A percentile compares a stretch with the other conserved stretches of the same genome.
These are phyloP conservation scores for Argentina silus DNA, from an alignment of 2,797 vertebrate genomes.

Conservation along the genomic window DNA sequence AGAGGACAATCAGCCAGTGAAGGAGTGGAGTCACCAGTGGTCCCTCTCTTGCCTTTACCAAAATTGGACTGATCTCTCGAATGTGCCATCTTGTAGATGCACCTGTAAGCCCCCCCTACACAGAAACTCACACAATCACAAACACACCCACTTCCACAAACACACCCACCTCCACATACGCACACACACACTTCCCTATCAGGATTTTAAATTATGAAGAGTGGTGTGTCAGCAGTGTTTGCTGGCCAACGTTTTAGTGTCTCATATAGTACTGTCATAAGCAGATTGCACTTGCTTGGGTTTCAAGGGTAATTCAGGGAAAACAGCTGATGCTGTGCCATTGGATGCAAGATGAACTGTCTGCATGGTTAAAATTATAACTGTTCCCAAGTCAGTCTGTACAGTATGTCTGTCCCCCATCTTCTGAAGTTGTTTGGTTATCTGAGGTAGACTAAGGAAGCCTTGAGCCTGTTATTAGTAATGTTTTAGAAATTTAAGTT, in stretches of 20 bases:
- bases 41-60: slow-evolving; percentile 39
- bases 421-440: slow-evolving; percentile 20
- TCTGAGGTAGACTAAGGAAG: slow-evolving; percentile 34
- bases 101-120: slow-evolving; percentile 1
- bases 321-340: slow-evolving; percentile 38
- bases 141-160: slow-evolving; percentile 8
- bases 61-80: slow-evolving; percentile 49
- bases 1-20: slow-evolving; percentile 47
- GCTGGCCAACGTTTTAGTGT: slow-evolving; percentile 3
- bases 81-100: slow-evolving; percentile 54
- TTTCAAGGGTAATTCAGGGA: slow-evolving; percentile 66
- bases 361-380: not conserved
- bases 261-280: slow-evolving; percentile 29
- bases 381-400: slow-evolving; percentile 5
- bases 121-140: slow-evolving; percentile 28
- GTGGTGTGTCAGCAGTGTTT: not conserved
- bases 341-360: slow-evolving; percentile 46
- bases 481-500: not conserved
- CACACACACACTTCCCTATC: slow-evolving; percentile 20
- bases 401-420: slow-evolving; percentile 11
- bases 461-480: slow-evolving; percentile 21
- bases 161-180: slow-evolving; percentile 25
- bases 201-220: slow-evolving; percentile 13
- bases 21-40: slow-evolving; percentile 33
- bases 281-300: slow-evolving; percentile 44